Evolutionary conservation across 2,888 invertebrate species (phyloP).

Genomic region (Ophion costatus): DNA sequence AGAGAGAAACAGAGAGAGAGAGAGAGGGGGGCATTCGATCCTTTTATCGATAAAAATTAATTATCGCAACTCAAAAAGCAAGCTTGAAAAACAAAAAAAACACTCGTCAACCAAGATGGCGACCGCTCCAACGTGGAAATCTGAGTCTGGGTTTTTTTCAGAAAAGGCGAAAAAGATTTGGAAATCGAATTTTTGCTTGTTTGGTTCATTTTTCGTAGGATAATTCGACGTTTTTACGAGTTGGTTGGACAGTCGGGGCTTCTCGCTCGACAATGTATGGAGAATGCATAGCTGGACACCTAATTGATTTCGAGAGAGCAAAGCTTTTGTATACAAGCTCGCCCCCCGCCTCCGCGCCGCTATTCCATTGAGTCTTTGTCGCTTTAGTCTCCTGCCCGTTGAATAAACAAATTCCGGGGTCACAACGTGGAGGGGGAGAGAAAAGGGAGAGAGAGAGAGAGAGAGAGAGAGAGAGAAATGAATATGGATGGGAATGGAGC

Average conservation of each 20-base stretch:
- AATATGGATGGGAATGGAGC: slow-evolving; percentile 48
- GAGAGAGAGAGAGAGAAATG: slow-evolving; percentile 11
- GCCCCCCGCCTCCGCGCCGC: background rate
- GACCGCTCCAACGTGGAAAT: background rate
- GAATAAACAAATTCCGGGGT: slow-evolving; percentile 45
- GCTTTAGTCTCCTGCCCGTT: slow-evolving; percentile 17
- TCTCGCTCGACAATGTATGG: slow-evolving; percentile 5
- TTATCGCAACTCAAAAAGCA: background rate
- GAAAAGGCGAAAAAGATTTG: background rate
- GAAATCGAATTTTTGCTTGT: background rate
- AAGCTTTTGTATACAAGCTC: slow-evolving; percentile 40
- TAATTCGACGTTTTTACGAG: slow-evolving; percentile 24
- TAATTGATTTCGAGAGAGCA: slow-evolving; percentile 32
- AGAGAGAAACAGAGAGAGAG: background rate
- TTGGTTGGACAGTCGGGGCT: slow-evolving; percentile 27
- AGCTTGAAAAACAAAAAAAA: background rate
- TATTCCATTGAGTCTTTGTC: slow-evolving; percentile 20
- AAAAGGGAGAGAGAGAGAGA: background rate
- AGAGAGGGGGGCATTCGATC: background rate
- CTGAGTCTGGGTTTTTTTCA: no score
- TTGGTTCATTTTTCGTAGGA: background rate
- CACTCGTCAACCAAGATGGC: background rate
- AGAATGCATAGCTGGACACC: slow-evolving; percentile 9
- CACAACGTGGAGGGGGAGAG: background rate
- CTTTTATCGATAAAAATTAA: background rate